Conservation (phyloP, 2,113 vertebrate genomes). For the Oryzias javanicus region DNA sequence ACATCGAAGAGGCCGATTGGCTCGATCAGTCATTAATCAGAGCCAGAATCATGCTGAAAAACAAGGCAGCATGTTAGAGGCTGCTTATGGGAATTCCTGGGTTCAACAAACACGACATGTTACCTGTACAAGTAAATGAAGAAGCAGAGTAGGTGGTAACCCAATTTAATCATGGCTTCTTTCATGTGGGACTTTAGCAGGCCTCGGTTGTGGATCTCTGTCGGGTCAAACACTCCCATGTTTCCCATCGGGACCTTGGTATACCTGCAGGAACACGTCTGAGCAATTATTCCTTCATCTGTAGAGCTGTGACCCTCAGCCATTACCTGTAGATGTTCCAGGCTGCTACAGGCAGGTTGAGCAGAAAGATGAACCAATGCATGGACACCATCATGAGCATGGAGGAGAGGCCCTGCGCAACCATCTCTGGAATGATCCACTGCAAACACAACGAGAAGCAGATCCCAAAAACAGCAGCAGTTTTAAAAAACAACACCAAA, state of each 20-base stretch:
- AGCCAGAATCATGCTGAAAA: slow-evolving; percentile 95
- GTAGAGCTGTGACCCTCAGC: not conserved
- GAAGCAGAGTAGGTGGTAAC: slow-evolving; percentile 97
- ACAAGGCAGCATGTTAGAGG: slow-evolving; percentile 23
- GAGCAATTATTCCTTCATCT: not conserved
- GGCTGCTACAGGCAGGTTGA: slow-evolving; percentile 91
- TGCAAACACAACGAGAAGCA: slow-evolving; percentile 16
- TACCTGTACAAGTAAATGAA: slow-evolving; percentile 99
- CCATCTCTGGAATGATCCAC: slow-evolving; percentile 94
- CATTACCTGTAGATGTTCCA: slow-evolving; percentile 94
- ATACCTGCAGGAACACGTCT: slow-evolving; percentile 73
- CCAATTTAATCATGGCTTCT: slow-evolving; percentile 97
- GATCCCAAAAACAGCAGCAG: not conserved
- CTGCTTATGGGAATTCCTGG: not conserved
- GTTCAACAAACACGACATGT: not conserved
- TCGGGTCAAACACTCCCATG: slow-evolving; percentile 97
- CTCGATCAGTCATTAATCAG: slow-evolving; percentile 92
- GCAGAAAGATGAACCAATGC: slow-evolving; percentile 98
- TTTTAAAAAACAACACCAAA: not conserved
- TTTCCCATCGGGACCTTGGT: slow-evolving; percentile 95
- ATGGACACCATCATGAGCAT: slow-evolving; percentile 91
- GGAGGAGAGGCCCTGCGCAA: slow-evolving; percentile 87
- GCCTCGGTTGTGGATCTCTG: slow-evolving; percentile 97
- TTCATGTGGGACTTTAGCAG: slow-evolving; percentile 98
- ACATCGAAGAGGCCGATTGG: too few relatives aligned